phyloP scores from a whole-genome alignment of 2,797 vertebrate genomes.

The Microctenopoma stevenorrisi region DNA sequence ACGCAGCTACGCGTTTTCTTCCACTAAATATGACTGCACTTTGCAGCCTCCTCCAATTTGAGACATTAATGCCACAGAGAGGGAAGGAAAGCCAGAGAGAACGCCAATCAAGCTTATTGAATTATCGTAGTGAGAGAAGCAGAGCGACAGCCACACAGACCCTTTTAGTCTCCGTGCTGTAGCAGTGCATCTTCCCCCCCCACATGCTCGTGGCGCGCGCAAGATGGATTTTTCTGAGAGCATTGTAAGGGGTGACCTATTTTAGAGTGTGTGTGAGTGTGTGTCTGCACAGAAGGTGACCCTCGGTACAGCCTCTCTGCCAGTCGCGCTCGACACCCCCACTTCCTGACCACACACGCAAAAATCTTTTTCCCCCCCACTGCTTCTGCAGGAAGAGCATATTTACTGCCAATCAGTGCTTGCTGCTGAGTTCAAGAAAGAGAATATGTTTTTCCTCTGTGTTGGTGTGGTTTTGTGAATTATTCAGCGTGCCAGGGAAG shows the following conservation, averaged over 20 bases:
- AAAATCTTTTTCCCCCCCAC: constrained; percentile 3
- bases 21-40: constrained; percentile 24
- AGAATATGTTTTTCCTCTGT: constrained; percentile 23
- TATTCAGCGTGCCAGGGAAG: constrained; percentile 74
- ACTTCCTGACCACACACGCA: constrained; percentile 57
- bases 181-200: constrained; percentile 50
- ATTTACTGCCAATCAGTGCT: constrained; percentile 62
- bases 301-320: constrained; percentile 45
- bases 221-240: constrained; percentile 73
- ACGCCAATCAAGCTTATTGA: constrained; percentile 26
- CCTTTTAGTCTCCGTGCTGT: constrained; percentile 53
- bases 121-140: constrained; percentile 9
- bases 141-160: constrained; percentile 15
- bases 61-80: background rate
- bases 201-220: constrained; percentile 31
- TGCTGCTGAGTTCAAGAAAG: constrained; percentile 43
- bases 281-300: constrained; percentile 66
- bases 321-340: constrained; percentile 41
- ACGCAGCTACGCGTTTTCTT: background rate
- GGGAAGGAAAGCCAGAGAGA: background rate
- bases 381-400: constrained; percentile 55
- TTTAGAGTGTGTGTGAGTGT: constrained; percentile 47
- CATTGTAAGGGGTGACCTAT: constrained; percentile 76
- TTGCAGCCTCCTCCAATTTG: background rate
- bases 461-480: constrained; percentile 68